Base-by-base conservation (phyloP, 2,113 vertebrate genomes). In the Acrocephalus kingi region DNA sequence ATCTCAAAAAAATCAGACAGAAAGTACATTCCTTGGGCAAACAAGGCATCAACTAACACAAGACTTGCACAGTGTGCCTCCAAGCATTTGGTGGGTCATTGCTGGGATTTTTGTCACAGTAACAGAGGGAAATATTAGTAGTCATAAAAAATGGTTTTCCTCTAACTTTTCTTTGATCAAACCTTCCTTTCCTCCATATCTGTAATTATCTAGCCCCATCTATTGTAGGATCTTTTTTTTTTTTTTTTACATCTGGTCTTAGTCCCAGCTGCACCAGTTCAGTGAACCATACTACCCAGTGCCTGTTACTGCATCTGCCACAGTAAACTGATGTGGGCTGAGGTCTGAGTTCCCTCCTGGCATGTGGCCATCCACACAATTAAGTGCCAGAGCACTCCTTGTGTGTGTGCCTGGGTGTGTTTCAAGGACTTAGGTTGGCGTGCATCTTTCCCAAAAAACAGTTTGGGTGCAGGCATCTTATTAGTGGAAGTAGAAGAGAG, bases 401-500 rank as follows among this genome's bases (percentile, higher is more conserved):
- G 13, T 27, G 6, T 1, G 0, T 19, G 11, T 51, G 23, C 24
- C 16, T 0, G 1, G 3, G 5, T 3, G 0, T 7, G 9, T 63
- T 71, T 91, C n/a, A 58, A 56, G 28, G 73, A 17, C 43, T 63
- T 18, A 28, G 9, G 14, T 0, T 85, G 56, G 20, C 30, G 43
- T 27, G 16, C 9, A 11, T 55, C 27, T 88, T 88, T 75, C 62
- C 24, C 35, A 66, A 64, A 35, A 52, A 43, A 1, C 28, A 28
- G 11, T 62, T 61, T 56, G 62, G 37, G 61, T 49, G 28, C 61
- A 86, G 31, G 9, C 14, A 15, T 63, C 15, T 61, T 52, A 48
- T 68, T 37, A 68, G 55, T n/a, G 35, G 23, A 89, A 73, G 15
- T 13, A 15, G 22, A 76, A 72, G 58, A 83, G 19, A 10, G 14